Evolutionary conservation across 1,140 invertebrate species (phyloP).

Genomic region (Cherax quadricarinatus): DNA sequence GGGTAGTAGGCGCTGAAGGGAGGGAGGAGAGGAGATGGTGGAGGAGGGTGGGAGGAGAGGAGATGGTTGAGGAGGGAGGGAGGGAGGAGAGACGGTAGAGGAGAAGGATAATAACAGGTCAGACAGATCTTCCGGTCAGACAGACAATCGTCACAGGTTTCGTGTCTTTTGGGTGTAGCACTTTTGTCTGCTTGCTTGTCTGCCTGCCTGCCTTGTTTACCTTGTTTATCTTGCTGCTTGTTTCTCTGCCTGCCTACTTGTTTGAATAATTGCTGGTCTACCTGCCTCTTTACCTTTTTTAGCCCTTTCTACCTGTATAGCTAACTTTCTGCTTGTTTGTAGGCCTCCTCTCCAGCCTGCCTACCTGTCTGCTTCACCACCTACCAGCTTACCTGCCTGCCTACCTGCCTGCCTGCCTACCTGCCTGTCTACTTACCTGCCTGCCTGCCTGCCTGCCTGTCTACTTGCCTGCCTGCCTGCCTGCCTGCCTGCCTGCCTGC

Average conservation of each 20-base stretch:
- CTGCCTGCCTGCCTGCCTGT: background rate
- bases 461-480: background rate
- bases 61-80: too few relatives aligned
- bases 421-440: background rate
- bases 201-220: background rate
- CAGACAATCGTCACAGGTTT: constrained; percentile 3
- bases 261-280: too few relatives aligned
- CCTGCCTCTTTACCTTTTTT: too few relatives aligned
- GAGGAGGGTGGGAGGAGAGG: too few relatives aligned
- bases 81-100: too few relatives aligned
- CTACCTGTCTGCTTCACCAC: background rate
- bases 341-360: background rate
- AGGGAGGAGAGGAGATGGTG: too few relatives aligned
- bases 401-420: background rate
- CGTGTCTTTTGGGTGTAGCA: background rate
- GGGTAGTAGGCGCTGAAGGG: too few relatives aligned
- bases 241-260: background rate
- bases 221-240: too few relatives aligned
- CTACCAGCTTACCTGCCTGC: background rate
- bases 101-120: background rate
- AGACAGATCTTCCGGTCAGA: constrained; percentile 1
- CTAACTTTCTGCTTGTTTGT: too few relatives aligned
- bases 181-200: background rate
- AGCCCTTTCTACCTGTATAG: too few relatives aligned
- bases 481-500: background rate